Evolutionary conservation across 2,113 vertebrate genomes (phyloP).

Genomic region (Puffinus mauretanicus): DNA sequence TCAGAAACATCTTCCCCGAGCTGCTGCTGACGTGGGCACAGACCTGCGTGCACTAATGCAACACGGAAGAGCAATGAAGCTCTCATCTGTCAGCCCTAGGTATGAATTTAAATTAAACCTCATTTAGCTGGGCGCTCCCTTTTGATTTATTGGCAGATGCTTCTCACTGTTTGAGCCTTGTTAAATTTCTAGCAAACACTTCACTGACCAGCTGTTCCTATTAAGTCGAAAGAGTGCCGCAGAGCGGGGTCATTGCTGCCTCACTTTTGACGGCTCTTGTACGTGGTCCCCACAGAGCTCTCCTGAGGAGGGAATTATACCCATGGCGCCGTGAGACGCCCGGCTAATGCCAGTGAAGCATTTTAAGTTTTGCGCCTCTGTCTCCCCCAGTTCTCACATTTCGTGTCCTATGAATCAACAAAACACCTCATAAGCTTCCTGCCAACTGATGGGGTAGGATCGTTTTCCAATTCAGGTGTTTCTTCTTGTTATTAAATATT

Average conservation of each 20-base stretch:
- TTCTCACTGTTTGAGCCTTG: conserved; percentile 72
- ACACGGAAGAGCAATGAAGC: neutral
- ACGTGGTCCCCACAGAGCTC: neutral
- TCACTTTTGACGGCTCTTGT: conserved; percentile 31
- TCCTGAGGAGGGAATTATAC: neutral
- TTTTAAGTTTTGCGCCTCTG: neutral
- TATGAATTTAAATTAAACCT: conserved; percentile 72
- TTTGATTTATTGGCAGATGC: conserved; percentile 75
- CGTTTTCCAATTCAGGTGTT: neutral
- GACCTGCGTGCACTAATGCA: neutral
- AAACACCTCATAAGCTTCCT: conserved; percentile 28
- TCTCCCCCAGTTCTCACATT: neutral
- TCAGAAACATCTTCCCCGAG: neutral
- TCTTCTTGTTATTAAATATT: neutral
- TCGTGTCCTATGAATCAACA: conserved; percentile 16
- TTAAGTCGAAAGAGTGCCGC: conserved; percentile 56
- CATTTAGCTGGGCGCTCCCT: conserved; percentile 64
- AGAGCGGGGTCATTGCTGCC: conserved; percentile 56
- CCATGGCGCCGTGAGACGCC: neutral
- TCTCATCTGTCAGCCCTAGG: conserved; percentile 48
- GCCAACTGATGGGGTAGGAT: neutral
- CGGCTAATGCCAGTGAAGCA: conserved; percentile 41
- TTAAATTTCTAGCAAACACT: conserved; percentile 76
- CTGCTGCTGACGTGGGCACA: neutral
- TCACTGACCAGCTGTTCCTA: conserved; percentile 79